Evolutionary conservation across 2,113 vertebrate species (phyloP), one percentile per base, ranked within the genome.

Genomic region (Smithornis capensis): DNA sequence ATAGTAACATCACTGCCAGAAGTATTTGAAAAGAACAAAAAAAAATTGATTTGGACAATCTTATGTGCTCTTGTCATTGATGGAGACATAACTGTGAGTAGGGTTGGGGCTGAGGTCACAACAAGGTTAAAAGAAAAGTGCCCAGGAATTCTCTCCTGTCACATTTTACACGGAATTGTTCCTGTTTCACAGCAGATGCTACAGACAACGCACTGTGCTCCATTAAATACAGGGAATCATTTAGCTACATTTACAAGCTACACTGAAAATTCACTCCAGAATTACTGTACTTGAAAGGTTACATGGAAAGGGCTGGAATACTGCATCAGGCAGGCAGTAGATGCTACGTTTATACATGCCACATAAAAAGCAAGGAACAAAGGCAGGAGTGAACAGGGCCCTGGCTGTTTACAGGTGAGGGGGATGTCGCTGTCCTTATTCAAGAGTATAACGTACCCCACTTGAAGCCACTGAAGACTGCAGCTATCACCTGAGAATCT

Each of bases 11-110:
- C 75, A 28, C 44, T 90, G 89, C 88, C 92, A 92, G 91, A 94
- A 92, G 85, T 85, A 97, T 94, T 96, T 92, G 89, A 97, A 97
- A 96, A 96, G 87, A 93, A 94, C 45, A 93, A 96, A 78, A 89
- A 77, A 97, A 94, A 96, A 96, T 67, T 86, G 90, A 96, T 95
- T 86, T 52, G 59, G 91, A 96, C 92, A 96, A 95, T 93, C 83
- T n/a, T 94, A 35, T 87, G 83, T 84, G 83, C 47, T 93, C 67
- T 56, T 92, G 94, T 85, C 87, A 94, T n/a, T 83, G 94, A 97
- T 12, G 89, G 74, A 91, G 90, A 93, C 69, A 91, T 74, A 90
- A 93, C 45, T 92, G 86, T 57, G 93, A 96, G 57, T 23, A 62
- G 73, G 91, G 89, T 44, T 90, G 93, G 69, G 87, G 87, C 82